Conservation (phyloP, 37 sponge, comb jelly and placozoan genomes). For the Amphimedon queenslandica region DNA sequence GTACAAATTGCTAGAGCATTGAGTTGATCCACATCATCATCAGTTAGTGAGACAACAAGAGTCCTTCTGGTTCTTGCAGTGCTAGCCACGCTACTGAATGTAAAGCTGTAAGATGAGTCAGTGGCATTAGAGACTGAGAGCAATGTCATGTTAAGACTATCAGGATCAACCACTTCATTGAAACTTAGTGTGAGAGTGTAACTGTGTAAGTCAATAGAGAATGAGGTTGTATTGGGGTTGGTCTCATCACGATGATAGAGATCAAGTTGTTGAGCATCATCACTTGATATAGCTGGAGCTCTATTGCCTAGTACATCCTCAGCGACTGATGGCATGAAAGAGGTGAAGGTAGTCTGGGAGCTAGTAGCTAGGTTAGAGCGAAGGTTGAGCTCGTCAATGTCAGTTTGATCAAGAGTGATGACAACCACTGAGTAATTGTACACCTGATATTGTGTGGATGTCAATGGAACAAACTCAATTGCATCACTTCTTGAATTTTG, state of each 20-base stretch:
- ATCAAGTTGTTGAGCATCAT: conserved; percentile 54
- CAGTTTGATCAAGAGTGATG: conserved; percentile 39
- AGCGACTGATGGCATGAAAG: conserved; percentile 38
- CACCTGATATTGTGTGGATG: conserved; percentile 18
- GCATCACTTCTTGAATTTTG: conserved; percentile 54
- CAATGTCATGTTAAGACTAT: conserved; percentile 49
- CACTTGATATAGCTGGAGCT: conserved; percentile 39
- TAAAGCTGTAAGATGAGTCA: conserved; percentile 19
- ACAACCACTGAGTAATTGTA: conserved; percentile 48
- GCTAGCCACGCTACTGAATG: conserved; percentile 24
- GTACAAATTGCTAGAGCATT: conserved; percentile 62
- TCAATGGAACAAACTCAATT: conserved; percentile 28
- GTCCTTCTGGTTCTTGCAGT: conserved; percentile 18
- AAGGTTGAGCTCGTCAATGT: conserved; percentile 68
- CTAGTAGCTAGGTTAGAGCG: conserved; percentile 50
- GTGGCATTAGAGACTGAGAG: conserved; percentile 37
- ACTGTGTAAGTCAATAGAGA: conserved; percentile 66
- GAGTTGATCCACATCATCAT: conserved; percentile 59
- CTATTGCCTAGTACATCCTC: conserved; percentile 50
- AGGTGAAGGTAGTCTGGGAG: conserved; percentile 49
- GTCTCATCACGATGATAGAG: conserved; percentile 36
- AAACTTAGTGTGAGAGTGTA: conserved; percentile 56
- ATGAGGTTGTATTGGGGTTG: conserved; percentile 52
- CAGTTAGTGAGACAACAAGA: conserved; percentile 45
- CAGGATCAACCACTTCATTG: conserved; percentile 64